These are phyloP conservation scores for Drosophila planitibia DNA, from an alignment of 2,888 invertebrate species.

Conservation along the genomic window DNA sequence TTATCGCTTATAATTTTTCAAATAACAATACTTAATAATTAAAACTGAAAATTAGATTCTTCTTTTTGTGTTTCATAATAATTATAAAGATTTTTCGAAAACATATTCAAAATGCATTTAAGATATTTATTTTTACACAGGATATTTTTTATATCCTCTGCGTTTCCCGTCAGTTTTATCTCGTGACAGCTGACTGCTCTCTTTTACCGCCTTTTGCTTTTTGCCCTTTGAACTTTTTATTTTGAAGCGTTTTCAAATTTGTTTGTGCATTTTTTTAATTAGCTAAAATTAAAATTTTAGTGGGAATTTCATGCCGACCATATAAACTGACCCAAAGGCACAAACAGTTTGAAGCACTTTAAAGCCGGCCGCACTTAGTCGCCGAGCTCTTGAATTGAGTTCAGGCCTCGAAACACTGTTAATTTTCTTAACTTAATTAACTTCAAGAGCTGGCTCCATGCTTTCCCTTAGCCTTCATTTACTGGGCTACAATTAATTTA, in stretches of 20 bases:
- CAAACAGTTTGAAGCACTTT: conserved; percentile 31
- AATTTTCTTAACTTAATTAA: conserved; percentile 56
- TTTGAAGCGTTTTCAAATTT: conserved; percentile 35
- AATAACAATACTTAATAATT: not conserved
- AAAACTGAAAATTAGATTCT: not conserved
- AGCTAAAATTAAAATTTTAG: conserved; percentile 55
- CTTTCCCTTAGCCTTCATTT: not conserved
- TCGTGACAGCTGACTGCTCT: conserved; percentile 4
- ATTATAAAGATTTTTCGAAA: not conserved
- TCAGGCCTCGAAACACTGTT: conserved; percentile 17
- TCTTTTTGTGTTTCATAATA: not conserved
- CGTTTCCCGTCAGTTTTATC: conserved; percentile 3
- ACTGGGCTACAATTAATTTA: conserved; percentile 28
- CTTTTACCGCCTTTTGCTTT: not conserved
- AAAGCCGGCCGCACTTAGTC: conserved; percentile 4
- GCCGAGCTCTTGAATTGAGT: conserved; percentile 16
- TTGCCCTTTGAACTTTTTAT: conserved; percentile 23
- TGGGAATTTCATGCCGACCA: conserved; percentile 10
- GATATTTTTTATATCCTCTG: not conserved
- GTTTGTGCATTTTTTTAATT: conserved; percentile 55
- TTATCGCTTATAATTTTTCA: not conserved
- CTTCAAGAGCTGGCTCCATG: conserved; percentile 20
- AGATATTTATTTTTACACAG: not conserved
- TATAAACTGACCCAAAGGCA: conserved; percentile 18
- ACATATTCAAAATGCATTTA: not conserved